Evolutionary conservation across 1,140 invertebrate species (phyloP), one percentile per base, ranked within the genome.

Genomic region (Thalassaphorura encarpata): DNA sequence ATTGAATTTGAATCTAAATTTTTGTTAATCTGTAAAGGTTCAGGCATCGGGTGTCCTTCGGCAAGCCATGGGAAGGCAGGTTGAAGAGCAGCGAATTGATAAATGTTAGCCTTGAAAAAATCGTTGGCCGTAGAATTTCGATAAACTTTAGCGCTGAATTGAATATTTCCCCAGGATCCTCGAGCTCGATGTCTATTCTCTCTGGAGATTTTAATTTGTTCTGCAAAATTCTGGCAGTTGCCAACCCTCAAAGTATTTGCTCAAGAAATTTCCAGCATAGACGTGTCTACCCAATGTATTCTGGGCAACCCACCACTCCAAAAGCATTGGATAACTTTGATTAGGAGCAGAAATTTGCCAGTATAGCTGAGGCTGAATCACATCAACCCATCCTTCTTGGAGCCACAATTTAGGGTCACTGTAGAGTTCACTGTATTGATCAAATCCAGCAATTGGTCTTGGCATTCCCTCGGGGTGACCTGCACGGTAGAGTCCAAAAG

Each of bases 401-500:
- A 61, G 43, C 62, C 62, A 63, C 3, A 56, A 28, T 43, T 61
- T 61, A 2, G 59, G 24, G 41, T 63, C 62, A 28, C 33, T 23
- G 40, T 54, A 63, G 19, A 63, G 21, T n/a, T 47, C 48, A 18
- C 40, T 50, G 52, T 61, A 63, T 27, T 56, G 58, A 33, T 63
- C 62, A 42, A 63, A 61, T 13, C 62, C 62, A 1, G 23, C 18
- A 29, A 63, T 63, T n/a, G 28, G 27, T 16, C 43, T 48, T 13
- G 48, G 61, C 62, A 63, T 63, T 16, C 62, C 62, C 6, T 54
- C 55, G 11, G 47, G 29, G 13, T 60, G 33, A 24, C 58, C 39
- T 16, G 62, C 26, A 15, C 58, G 33, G 27, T 63, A 63, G 54
- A 63, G 57, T 29, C 62, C 62, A 51, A 63, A 63, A 16, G 62